Conservation (phyloP, 1,140 invertebrate genomes). For the Scaptomyza graminum region DNA sequence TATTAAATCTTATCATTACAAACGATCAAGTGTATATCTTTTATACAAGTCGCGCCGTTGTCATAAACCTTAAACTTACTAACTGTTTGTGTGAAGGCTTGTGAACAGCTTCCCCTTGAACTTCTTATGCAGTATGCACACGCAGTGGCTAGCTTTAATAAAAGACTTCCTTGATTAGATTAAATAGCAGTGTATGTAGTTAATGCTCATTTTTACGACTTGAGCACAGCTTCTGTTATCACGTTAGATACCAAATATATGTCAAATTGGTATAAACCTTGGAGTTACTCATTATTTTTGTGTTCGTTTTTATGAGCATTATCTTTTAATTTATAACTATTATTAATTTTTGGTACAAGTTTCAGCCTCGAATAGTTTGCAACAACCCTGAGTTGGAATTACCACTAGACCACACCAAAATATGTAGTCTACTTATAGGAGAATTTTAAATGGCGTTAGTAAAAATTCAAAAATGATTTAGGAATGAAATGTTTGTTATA, state of each 20-base stretch:
- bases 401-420: background rate
- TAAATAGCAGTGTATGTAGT: constrained; percentile 8
- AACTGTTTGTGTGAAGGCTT: constrained; percentile 5
- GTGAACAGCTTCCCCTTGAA: constrained; percentile 19
- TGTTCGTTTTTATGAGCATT: background rate
- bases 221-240: constrained; percentile 3
- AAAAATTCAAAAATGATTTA: background rate
- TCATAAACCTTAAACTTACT: constrained; percentile 1
- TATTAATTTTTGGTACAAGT: background rate
- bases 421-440: background rate
- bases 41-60: constrained; percentile 16
- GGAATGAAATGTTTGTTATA: background rate
- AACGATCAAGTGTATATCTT: background rate
- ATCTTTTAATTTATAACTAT: background rate
- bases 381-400: background rate
- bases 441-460: background rate
- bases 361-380: background rate
- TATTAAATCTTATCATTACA: background rate
- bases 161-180: constrained; percentile 36
- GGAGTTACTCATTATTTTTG: background rate
- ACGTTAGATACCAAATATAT: too few relatives aligned
- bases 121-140: background rate
- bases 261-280: background rate
- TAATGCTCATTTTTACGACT: constrained; percentile 23
- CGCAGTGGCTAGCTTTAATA: constrained; percentile 4